phyloP scores from a whole-genome alignment of 2,797 vertebrate genomes.

The Carduelis carduelis region DNA sequence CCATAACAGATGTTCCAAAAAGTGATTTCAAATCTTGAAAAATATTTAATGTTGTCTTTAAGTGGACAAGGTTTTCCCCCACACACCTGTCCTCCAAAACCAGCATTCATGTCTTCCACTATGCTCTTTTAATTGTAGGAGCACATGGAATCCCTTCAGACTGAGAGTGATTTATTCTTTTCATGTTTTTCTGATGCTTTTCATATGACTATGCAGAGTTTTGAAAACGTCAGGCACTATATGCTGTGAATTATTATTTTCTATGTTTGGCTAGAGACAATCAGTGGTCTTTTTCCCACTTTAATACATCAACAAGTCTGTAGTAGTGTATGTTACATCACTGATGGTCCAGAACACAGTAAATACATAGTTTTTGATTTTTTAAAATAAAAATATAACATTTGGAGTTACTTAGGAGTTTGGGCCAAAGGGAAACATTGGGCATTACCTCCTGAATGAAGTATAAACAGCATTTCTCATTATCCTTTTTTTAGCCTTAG shows the following conservation, averaged over 20 bases:
- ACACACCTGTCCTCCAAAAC: not conserved
- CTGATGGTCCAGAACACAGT: not conserved
- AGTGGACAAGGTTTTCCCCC: not conserved
- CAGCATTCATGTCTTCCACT: not conserved
- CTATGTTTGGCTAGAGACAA: not conserved
- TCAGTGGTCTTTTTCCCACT: not conserved
- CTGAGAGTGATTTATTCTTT: not conserved
- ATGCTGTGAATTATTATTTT: not conserved
- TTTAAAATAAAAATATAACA: not conserved
- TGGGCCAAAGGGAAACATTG: not conserved
- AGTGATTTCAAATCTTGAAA: slow-evolving; percentile 72
- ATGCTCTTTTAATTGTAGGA: slow-evolving; percentile 46
- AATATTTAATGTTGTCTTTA: slow-evolving; percentile 59
- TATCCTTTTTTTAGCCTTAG: not conserved
- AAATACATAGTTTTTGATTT: not conserved
- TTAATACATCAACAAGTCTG: slow-evolving; percentile 1
- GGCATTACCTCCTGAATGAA: not conserved
- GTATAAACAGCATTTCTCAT: not conserved
- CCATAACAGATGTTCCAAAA: slow-evolving; percentile 74
- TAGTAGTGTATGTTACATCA: not conserved
- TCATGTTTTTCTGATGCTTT: not conserved
- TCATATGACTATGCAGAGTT: not conserved
- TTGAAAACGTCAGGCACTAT: not conserved
- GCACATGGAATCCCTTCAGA: slow-evolving; percentile 8
- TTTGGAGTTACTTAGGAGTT: not conserved